Evolutionary conservation across 2,113 vertebrate species (phyloP).

Genomic region (Paramisgurnus dabryanus): DNA sequence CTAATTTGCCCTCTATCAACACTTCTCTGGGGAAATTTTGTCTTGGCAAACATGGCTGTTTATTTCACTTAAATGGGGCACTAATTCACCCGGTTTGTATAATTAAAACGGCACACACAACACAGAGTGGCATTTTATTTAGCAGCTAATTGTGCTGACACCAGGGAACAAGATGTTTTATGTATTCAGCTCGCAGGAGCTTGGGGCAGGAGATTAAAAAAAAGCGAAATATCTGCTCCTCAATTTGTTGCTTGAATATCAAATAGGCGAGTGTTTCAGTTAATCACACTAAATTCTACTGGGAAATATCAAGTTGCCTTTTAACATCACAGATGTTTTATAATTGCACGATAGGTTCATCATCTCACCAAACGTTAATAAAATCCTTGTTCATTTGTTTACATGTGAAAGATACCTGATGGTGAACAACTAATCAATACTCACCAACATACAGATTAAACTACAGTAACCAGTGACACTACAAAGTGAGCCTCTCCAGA

Average conservation of each 20-base stretch:
- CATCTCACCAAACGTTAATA: slow-evolving; percentile 81
- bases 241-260: slow-evolving; percentile 95
- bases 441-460: too few relatives aligned
- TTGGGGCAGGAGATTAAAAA: slow-evolving; percentile 56
- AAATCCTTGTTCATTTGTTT: slow-evolving; percentile 81
- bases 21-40: slow-evolving; percentile 73
- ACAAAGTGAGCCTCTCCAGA: too few relatives aligned
- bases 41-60: slow-evolving; percentile 84
- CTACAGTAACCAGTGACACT: too few relatives aligned
- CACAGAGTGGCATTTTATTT: slow-evolving; percentile 94
- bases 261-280: slow-evolving; percentile 90
- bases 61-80: slow-evolving; percentile 88
- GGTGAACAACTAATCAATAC: slow-evolving; percentile 78
- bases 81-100: slow-evolving; percentile 88
- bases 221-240: slow-evolving; percentile 88
- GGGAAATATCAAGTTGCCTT: slow-evolving; percentile 95
- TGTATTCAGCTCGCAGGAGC: slow-evolving; percentile 91
- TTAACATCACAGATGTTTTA: slow-evolving; percentile 93
- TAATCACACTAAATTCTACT: slow-evolving; percentile 92
- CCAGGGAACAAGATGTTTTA: slow-evolving; percentile 90
- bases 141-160: slow-evolving; percentile 97
- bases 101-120: slow-evolving; percentile 93
- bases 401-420: slow-evolving; percentile 80
- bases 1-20: slow-evolving; percentile 62
- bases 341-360: slow-evolving; percentile 90